Evolutionary conservation across 2,113 vertebrate species (phyloP), one percentile per base, ranked within the genome.

Genomic region (Thinocorus orbignyianus): DNA sequence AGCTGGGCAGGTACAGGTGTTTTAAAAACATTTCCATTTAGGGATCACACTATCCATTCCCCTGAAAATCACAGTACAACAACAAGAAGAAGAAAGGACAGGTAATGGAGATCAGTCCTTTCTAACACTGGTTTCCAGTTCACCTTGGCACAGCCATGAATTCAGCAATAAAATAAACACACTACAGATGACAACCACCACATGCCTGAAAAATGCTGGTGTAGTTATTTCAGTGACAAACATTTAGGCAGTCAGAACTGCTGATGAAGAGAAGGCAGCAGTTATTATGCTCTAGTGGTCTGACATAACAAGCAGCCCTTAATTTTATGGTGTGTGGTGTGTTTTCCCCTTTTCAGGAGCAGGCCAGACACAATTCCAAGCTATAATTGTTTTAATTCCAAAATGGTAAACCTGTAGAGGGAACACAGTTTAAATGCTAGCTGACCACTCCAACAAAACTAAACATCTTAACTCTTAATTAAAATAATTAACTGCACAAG

Each of bases 331-430:
- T 16, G 8, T 44, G 57, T 52, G 41, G 28, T 44, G 13, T 52
- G 77, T 31, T 88, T 60, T 31, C 71, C 33, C 68, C 72, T 66
- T 77, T 48, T 68, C 57, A 68, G 20, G 9, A 71, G 19, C 25
- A 57, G 42, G n/a, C 30, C 71, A 72, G n/a, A 57, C 11, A 13
- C 13, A 48, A 86, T 69, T 76, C 76, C 48, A 89, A 88, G 14
- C 61, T 84, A 18, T 61, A 86, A 86, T 54, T 86, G 51, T 33
- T 90, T 81, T 77, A 66, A 90, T 81, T 91, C 80, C 77, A 52
- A 86, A 84, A 92, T 7, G 25, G 42, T 5, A 86, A 94, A 88
- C 18, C 46, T 68, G 72, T 7, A 77, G 55, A 95, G 12, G 42
- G 55, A 93, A 76, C 14, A 62, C 17, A 68, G 26, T 41, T 81